A percentile compares a stretch with the other conserved stretches of the same genome.
Evolutionary conservation across 2,113 vertebrate genomes (phyloP).

Genomic region (Hypocryptadius cinnamomeus): DNA sequence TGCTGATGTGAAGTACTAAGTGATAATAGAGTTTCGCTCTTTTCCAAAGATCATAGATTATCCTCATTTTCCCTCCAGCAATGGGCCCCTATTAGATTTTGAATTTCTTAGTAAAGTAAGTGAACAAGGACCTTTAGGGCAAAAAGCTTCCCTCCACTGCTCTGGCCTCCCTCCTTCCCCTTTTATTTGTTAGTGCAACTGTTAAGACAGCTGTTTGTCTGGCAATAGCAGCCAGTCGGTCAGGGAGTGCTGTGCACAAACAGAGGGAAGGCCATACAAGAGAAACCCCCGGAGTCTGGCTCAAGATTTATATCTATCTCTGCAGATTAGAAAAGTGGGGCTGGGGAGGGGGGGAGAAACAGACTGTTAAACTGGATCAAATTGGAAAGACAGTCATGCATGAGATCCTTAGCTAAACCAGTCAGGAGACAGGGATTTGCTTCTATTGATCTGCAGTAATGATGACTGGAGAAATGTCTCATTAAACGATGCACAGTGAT

Average conservation of each 20-base stretch:
- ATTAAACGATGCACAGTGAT: background rate
- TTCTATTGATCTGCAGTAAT: conserved; percentile 49
- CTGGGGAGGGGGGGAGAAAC: background rate
- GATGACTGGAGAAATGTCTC: conserved; percentile 39
- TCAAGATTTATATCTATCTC: conserved; percentile 40
- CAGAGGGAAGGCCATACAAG: background rate
- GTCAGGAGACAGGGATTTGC: conserved; percentile 61
- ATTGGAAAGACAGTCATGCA: conserved; percentile 50
- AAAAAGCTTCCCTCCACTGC: background rate
- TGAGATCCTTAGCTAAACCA: conserved; percentile 54
- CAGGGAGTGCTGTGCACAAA: background rate
- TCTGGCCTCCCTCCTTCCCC: background rate
- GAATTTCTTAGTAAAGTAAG: background rate
- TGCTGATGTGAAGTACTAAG: background rate
- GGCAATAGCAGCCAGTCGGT: background rate
- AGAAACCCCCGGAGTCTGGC: conserved; percentile 28
- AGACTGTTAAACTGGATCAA: conserved; percentile 50
- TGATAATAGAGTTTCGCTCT: background rate
- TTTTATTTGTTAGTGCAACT: background rate
- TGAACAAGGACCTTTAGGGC: background rate
- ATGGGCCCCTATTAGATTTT: background rate
- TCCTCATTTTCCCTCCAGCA: background rate
- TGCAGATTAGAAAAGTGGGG: conserved; percentile 27
- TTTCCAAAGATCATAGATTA: background rate
- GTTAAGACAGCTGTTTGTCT: conserved; percentile 29